Base-by-base conservation (phyloP, 2,113 vertebrate species). In the Chloebia gouldiae region DNA sequence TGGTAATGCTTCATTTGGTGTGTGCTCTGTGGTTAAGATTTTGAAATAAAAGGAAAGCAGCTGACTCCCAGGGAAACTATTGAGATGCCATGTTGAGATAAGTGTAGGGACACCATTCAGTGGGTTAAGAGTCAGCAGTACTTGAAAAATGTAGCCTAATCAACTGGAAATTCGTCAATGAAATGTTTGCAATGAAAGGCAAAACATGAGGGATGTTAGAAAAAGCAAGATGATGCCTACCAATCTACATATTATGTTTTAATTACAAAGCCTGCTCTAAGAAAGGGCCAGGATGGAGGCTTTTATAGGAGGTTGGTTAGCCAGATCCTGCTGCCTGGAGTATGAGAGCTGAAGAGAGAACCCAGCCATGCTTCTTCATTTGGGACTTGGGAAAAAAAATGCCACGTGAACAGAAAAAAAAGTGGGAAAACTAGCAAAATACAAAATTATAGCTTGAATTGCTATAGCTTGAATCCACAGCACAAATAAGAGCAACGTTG, bases 21-120 rank as follows among this genome's bases (percentile, higher is more conserved):
- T 0, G 0, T 54, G 20, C 63, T 71, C 47, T 50, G 0, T 44
- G 37, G 6, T 57, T 92, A 65, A 78, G 24, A 7, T 70, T 57
- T 44, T 85, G 15, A 75, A 81, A 70, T 44, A 18, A 63, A 66
- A 64, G 40, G n/a, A 42, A 56, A 84, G 27, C 14, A 19, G 16
- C 24, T 63, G 27, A 40, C 15, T 78, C 90, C 14, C 30, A 70
- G 13, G 45, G 14, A 53, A 77, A 49, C 51, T 53, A 23, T 56
- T 51, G 78, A n/a, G 68, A 45, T 33, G 21, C 54, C 8, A 0
- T 2, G 8, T 77, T 81, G 64, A 49, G 35, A 2, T 45, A 50
- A 33, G 11, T 13, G 23, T 56, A 47, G 54, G 45, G 27, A 35
- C 35, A 30, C 30, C 0, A 0, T 44, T 27, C n/a, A 65, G 35